Evolutionary conservation across 2,888 invertebrate species (phyloP), one percentile per base, ranked within the genome.

Genomic region (Diloba caeruleocephala): DNA sequence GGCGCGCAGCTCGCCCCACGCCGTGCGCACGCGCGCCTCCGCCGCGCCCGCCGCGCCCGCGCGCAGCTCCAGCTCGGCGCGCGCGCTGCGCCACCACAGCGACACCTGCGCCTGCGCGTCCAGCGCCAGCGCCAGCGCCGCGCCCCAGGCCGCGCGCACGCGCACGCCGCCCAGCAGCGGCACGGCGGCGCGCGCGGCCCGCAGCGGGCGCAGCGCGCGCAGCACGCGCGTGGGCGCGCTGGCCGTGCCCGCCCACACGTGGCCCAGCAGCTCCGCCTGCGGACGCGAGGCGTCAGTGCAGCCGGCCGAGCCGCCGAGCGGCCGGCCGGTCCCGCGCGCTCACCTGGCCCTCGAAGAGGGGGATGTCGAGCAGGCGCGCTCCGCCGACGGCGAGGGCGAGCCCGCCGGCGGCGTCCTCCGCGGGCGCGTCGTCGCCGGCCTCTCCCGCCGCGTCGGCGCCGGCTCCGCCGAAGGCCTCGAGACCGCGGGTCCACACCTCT

Each of bases 201-300:
- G 32, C 45, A 38, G 60, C 59, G 52, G 55, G 14, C 37, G 19
- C 48, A 52, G 49, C 43, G 69, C 87, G 70, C 90, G 89, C 80
- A 85, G 69, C 74, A 71, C 88, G 21, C 78, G 57, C 63, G 85
- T 82, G 29, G 87, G 78, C 71, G 61, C 44, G 74, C 83, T 79
- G 74, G 80, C 90, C 48, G 87, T 62, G 77, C 89, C 90, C 37
- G 87, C 79, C 90, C 90, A 90, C 78, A 90, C 81, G 80, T 83
- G 88, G 3, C 76, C 85, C 69, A 90, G 78, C 74, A 90, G 78
- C 84, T 87, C 87, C 33, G 81, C 87, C 81, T 85, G 33, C 17
- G 9, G 10, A 3, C 17, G 21, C 5, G 1, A 21, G 3, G n/a
- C 5, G 21, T 21, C 6, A 5, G 19, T 3, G 5, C 19, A 19